Conservation (phyloP, 30 jellyfish, hydroid and myxozoan genomes). For the Cassiopea andromeda region DNA sequence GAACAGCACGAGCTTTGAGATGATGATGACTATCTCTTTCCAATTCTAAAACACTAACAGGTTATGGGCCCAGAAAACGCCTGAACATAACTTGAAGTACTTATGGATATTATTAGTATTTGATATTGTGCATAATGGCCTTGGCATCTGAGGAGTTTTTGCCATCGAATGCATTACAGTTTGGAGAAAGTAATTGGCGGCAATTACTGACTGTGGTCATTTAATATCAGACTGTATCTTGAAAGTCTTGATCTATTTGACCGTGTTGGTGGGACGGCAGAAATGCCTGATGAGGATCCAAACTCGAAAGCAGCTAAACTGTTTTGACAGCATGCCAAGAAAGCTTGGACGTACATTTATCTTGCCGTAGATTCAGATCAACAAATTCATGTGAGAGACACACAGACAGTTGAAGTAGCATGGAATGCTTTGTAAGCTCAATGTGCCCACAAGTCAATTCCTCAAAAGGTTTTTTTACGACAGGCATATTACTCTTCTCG, state of each 20-base stretch:
- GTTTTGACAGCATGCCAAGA: conserved; percentile 25
- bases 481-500: conserved; percentile 38
- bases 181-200: conserved; percentile 16
- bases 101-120: neutral
- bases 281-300: conserved; percentile 41
- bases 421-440: conserved; percentile 32
- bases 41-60: conserved; percentile 35
- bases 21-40: conserved; percentile 12
- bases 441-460: conserved; percentile 27
- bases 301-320: conserved; percentile 5
- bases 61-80: conserved; percentile 66
- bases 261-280: conserved; percentile 40
- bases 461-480: conserved; percentile 28
- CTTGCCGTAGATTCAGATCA: conserved; percentile 48
- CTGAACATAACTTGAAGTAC: conserved; percentile 14
- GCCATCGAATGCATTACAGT: conserved; percentile 27
- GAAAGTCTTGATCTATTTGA: conserved; percentile 35
- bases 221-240: conserved; percentile 14
- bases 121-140: conserved; percentile 13
- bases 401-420: conserved; percentile 40
- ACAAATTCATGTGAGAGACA: conserved; percentile 44
- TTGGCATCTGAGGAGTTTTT: conserved; percentile 13
- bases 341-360: conserved; percentile 67
- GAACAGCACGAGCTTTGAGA: too few species aligned
- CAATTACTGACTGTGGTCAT: conserved; percentile 34